These are phyloP conservation scores for Malurus alboscapulatus DNA, from an alignment of 2,113 vertebrate genomes.

Conservation along the genomic window DNA sequence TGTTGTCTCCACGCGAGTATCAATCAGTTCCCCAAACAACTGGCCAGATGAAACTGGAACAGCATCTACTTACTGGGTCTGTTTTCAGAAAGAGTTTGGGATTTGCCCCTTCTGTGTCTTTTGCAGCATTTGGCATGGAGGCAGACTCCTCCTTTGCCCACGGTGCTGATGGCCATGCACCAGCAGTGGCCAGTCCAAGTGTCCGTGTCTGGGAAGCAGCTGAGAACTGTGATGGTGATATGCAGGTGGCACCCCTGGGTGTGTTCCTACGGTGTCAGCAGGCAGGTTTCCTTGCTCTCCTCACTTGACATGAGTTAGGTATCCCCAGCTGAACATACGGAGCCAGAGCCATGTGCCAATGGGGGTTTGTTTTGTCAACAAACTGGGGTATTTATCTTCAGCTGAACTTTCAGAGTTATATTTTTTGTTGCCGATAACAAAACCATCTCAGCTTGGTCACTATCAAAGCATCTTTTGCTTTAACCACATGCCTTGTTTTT, in stretches of 20 bases:
- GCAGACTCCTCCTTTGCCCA: neutral
- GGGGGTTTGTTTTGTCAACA: neutral
- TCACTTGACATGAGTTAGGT: neutral
- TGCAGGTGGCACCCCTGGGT: accelerated
- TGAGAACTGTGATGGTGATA: neutral
- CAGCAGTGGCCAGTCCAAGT: neutral
- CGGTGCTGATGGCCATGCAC: neutral
- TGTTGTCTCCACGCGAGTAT: neutral
- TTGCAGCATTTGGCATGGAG: neutral
- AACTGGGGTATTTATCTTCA: neutral
- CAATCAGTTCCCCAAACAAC: neutral
- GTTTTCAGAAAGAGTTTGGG: neutral
- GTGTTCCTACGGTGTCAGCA: neutral
- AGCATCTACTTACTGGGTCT: neutral
- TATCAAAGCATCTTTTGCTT: slow-evolving; percentile 21
- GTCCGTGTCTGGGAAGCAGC: neutral
- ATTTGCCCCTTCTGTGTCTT: neutral
- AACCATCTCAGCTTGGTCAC: neutral
- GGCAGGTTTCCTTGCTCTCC: neutral
- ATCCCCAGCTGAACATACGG: neutral
- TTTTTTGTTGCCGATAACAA: neutral
- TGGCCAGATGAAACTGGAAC: neutral
- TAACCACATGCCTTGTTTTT: slow-evolving; percentile 15
- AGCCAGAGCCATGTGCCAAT: neutral
- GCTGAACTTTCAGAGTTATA: neutral